Evolutionary conservation across 2,113 vertebrate genomes (phyloP).

Genomic region (Oncorhynchus keta): DNA sequence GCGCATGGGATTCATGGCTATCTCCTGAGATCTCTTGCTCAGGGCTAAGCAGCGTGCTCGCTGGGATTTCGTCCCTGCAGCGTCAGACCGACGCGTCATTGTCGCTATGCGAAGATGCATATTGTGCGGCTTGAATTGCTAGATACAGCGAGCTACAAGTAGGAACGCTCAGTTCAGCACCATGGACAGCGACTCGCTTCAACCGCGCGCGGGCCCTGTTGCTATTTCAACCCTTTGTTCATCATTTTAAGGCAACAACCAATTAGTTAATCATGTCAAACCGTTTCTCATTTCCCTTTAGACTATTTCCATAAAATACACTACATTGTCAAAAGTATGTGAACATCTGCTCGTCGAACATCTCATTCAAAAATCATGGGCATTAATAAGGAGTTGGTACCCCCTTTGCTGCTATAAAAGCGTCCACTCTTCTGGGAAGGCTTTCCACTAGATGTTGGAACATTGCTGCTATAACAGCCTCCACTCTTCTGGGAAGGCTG

Average conservation of each 20-base stretch:
- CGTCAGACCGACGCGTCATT: neutral
- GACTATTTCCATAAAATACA: too few species aligned
- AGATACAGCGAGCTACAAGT: neutral
- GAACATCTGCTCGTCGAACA: too few species aligned
- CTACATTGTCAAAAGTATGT: too few species aligned
- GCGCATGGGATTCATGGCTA: neutral
- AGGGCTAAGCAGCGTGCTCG: neutral
- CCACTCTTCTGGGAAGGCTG: too few species aligned
- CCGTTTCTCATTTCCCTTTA: too few species aligned
- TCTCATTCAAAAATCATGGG: too few species aligned
- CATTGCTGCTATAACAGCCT: too few species aligned
- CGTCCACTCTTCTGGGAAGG: too few species aligned
- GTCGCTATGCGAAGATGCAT: neutral
- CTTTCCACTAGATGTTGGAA: too few species aligned
- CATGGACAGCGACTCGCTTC: slow-evolving; percentile 38
- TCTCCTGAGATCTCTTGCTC: slow-evolving; percentile 4
- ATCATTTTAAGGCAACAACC: neutral
- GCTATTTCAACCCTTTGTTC: neutral
- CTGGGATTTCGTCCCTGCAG: neutral
- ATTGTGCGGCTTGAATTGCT: neutral
- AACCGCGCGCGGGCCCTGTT: slow-evolving; percentile 16
- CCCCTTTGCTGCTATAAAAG: too few species aligned
- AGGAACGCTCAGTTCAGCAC: slow-evolving; percentile 36
- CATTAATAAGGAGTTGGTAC: too few species aligned
- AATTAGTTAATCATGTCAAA: too few species aligned